These are phyloP conservation scores for Pantherophis vulpinus DNA, from an alignment of 2,797 vertebrate genomes.

Conservation along the genomic window DNA sequence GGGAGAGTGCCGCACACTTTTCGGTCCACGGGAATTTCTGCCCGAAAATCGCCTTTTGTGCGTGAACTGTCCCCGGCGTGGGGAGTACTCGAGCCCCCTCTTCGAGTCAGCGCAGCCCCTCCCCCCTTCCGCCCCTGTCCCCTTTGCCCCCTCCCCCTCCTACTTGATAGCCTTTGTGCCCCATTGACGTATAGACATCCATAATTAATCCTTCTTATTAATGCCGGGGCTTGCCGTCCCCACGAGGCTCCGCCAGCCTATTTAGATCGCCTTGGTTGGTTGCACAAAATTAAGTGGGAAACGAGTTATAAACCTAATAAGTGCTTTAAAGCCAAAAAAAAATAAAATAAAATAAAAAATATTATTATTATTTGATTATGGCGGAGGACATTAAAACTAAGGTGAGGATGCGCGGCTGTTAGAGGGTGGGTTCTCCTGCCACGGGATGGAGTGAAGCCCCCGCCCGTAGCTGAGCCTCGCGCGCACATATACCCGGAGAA, in stretches of 20 bases:
- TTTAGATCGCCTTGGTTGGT: conserved; percentile 78
- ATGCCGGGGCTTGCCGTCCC: conserved; percentile 68
- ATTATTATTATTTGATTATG: conserved; percentile 67
- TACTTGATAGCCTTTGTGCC: conserved; percentile 63
- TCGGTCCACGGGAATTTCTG: too few species aligned
- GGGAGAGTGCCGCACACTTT: neutral
- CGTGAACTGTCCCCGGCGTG: neutral
- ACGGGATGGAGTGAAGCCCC: neutral
- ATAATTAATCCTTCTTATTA: conserved; percentile 79
- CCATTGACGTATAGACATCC: conserved; percentile 70
- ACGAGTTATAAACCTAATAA: conserved; percentile 81
- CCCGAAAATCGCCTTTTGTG: neutral
- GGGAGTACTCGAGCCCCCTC: neutral
- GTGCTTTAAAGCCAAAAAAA: conserved; percentile 61
- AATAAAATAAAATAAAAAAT: too few species aligned
- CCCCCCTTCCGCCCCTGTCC: neutral
- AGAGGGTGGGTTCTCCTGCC: conserved; percentile 5
- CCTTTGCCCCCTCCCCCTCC: neutral
- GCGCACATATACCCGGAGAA: neutral
- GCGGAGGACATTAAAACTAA: conserved; percentile 48
- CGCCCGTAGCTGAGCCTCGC: neutral
- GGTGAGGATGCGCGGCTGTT: conserved; percentile 38
- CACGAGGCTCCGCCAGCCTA: conserved; percentile 75
- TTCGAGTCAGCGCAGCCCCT: neutral
- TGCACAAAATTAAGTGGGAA: conserved; percentile 81